These are phyloP conservation scores for Arnoldichthys spilopterus DNA, from an alignment of 2,797 vertebrate species.

Conservation along the genomic window DNA sequence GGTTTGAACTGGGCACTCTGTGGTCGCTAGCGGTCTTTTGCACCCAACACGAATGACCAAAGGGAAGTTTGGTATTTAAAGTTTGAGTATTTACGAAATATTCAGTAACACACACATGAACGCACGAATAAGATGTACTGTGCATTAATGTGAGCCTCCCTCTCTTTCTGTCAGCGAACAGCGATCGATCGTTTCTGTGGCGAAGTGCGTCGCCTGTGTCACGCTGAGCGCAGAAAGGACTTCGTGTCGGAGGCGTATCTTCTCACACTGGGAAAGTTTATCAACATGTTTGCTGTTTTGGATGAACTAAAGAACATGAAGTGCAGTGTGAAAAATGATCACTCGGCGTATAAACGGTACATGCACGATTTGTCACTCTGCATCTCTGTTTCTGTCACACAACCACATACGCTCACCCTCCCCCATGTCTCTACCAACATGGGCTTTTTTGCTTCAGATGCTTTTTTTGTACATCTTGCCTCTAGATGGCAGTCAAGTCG, in stretches of 20 bases:
- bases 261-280: constrained; percentile 95
- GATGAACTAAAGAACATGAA: constrained; percentile 99
- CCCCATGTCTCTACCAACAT: neutral
- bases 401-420: neutral
- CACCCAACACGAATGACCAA: no score
- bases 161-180: constrained; percentile 79
- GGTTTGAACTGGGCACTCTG: no score
- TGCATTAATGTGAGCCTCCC: no score
- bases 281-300: constrained; percentile 98
- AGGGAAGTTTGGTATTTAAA: no score
- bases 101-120: no score
- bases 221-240: constrained; percentile 93
- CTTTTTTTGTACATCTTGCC: constrained; percentile 23
- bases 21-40: no score
- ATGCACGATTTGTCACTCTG: neutral
- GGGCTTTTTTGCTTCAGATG: neutral
- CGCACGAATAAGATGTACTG: no score
- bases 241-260: constrained; percentile 98
- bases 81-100: no score
- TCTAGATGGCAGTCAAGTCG: constrained; percentile 67
- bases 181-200: constrained; percentile 97
- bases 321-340: constrained; percentile 98
- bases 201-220: constrained; percentile 93
- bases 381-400: neutral
- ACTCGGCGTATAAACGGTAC: constrained; percentile 96